Evolutionary conservation across 2,888 invertebrate genomes (phyloP).

Genomic region (Sinotaia quadrata): DNA sequence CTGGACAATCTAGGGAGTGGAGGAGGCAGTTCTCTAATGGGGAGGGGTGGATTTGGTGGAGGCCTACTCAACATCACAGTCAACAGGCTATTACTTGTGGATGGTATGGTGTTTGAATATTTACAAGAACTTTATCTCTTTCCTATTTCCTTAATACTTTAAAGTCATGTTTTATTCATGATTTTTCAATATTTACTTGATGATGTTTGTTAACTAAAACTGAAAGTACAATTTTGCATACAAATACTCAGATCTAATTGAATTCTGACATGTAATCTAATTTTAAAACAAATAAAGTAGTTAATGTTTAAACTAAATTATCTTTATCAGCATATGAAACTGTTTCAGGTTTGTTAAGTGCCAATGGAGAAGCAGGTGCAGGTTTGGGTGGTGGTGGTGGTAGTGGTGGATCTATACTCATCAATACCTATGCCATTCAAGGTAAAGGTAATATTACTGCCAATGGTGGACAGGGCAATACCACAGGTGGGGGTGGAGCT

Average conservation of each 20-base stretch:
- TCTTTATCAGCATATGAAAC: not conserved
- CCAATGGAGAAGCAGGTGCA: slow-evolving; percentile 46
- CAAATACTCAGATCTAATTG: too few relatives aligned
- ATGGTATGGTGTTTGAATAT: slow-evolving; percentile 53
- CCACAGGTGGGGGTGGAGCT: slow-evolving; percentile 51
- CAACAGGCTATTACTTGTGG: slow-evolving; percentile 38
- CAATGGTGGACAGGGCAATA: slow-evolving; percentile 47
- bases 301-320: not conserved
- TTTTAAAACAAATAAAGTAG: too few relatives aligned
- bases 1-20: slow-evolving; percentile 54
- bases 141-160: too few relatives aligned
- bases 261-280: too few relatives aligned
- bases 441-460: slow-evolving; percentile 46
- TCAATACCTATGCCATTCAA: slow-evolving; percentile 35
- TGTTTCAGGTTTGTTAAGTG: slow-evolving; percentile 46
- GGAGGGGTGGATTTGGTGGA: slow-evolving; percentile 52
- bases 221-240: too few relatives aligned
- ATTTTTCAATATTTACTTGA: too few relatives aligned
- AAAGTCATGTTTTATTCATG: too few relatives aligned
- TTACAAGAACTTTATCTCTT: too few relatives aligned
- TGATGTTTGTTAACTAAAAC: too few relatives aligned
- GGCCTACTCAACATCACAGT: slow-evolving; percentile 52
- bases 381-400: slow-evolving; percentile 49
- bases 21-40: slow-evolving; percentile 46
- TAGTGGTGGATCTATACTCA: slow-evolving; percentile 50